A percentile compares a stretch with the other conserved stretches of the same genome.
phyloP scores from a whole-genome alignment of 2,797 vertebrate species.

The Pseudochromis fuscus region DNA sequence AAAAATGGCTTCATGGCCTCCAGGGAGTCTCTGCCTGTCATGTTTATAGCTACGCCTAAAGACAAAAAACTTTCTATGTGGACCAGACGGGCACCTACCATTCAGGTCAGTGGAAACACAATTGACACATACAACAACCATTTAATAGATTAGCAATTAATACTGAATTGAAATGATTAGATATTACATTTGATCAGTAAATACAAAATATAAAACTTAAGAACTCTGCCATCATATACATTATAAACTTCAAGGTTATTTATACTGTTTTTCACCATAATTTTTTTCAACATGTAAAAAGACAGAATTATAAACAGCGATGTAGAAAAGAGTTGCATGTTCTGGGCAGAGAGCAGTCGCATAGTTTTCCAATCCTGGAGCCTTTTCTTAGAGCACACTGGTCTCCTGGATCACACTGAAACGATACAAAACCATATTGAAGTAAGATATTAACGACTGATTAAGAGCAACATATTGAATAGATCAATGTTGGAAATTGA shows the following conservation, averaged over 20 bases:
- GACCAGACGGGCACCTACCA: conserved; percentile 89
- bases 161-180: background rate
- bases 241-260: background rate
- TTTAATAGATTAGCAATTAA: conserved; percentile 45
- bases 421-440: conserved; percentile 5
- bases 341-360: conserved; percentile 83
- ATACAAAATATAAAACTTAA: background rate
- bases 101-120: conserved; percentile 85
- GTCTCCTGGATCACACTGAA: conserved; percentile 82
- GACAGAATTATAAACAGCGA: conserved; percentile 81
- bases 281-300: conserved; percentile 3
- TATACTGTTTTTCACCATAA: background rate
- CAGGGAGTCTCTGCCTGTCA: conserved; percentile 88
- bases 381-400: conserved; percentile 84
- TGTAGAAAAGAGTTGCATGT: conserved; percentile 84
- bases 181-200: conserved; percentile 7
- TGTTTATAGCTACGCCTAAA: conserved; percentile 94
- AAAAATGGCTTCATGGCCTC: conserved; percentile 90
- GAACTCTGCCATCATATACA: background rate
- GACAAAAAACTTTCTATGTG: conserved; percentile 91
- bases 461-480: background rate
- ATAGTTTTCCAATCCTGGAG: conserved; percentile 85
- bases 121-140: background rate
- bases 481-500: background rate
- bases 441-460: background rate